Base-by-base conservation (phyloP, 2,888 invertebrate genomes). In the Amaurobius ferox region DNA sequence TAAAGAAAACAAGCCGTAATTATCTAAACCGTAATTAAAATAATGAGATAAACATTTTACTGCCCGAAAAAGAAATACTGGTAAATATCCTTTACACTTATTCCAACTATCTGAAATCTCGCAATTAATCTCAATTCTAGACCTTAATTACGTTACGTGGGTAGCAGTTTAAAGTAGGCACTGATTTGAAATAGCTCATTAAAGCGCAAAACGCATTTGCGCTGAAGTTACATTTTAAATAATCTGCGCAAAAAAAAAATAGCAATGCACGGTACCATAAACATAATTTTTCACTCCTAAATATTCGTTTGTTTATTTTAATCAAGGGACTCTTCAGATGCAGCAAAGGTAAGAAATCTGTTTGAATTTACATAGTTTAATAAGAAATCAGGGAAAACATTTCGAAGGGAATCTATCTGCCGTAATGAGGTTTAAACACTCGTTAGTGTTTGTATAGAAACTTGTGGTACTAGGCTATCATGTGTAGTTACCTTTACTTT, bases 121-220 rank as follows among this genome's bases (percentile, higher is more conserved):
- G 55, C 61, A 74, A 74, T 74, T 74, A 62, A 64, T 74, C 64
- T 74, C 73, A 74, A 64, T 74, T 74, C 73, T 39, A 32, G n/a
- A 19, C 29, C 39, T 64, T 74, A 62, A 74, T 74, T 74, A n/a
- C 64, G 64, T 74, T 64, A 74, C 35, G 62, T 62, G 73, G 64
- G 39, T 19, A 29, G 64, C 40, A 74, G 39, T 61, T 73, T 61
- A 35, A 73, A 62, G n/a, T 39, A 62, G 16, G 19, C 39, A 13
- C 28, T 70, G 40, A 70, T 44, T 44, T 44, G 62, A 62, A 9
- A 29, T 29, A 26, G 9, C 29, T 28, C 62, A 62, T 62, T 62
- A 62, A 62, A 29, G 62, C 62, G 9, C 16, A 11, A 29, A 62
- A 62, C 29, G 29, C 62, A 26, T 29, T 62, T 62, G 29, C 28